A percentile compares a stretch with the other conserved stretches of the same genome.
Conservation (phyloP, 2,888 invertebrate species). For the Melieria omissa region DNA sequence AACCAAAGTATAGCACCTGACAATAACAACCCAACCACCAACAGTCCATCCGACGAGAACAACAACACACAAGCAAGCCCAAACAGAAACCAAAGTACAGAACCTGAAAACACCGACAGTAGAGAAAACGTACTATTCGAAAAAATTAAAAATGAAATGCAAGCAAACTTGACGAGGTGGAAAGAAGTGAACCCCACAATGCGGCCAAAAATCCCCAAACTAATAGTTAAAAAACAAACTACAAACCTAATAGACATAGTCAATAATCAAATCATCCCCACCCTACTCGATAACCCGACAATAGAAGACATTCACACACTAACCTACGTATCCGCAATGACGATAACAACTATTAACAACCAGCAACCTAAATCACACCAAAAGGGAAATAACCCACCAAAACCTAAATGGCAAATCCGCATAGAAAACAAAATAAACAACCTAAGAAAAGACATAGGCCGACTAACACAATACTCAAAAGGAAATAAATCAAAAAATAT, state of each 20-base stretch:
- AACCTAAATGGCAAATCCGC: slow-evolving; percentile 1
- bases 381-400: background rate
- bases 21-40: background rate
- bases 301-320: slow-evolving; percentile 1
- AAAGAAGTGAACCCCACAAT: background rate
- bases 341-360: background rate
- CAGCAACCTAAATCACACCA: background rate
- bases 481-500: background rate
- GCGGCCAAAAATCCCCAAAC: no score
- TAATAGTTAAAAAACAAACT: background rate
- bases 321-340: background rate
- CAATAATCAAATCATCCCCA: background rate
- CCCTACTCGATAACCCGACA: background rate
- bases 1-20: no score
- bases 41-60: background rate
- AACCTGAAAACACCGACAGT: background rate
- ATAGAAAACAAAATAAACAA: background rate
- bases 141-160: background rate
- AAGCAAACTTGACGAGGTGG: background rate
- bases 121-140: background rate
- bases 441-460: background rate
- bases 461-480: background rate
- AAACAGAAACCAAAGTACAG: background rate
- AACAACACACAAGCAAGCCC: background rate
- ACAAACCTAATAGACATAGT: background rate